Base-by-base conservation (phyloP, 2,113 vertebrate species). In the Hippocampus comes region DNA sequence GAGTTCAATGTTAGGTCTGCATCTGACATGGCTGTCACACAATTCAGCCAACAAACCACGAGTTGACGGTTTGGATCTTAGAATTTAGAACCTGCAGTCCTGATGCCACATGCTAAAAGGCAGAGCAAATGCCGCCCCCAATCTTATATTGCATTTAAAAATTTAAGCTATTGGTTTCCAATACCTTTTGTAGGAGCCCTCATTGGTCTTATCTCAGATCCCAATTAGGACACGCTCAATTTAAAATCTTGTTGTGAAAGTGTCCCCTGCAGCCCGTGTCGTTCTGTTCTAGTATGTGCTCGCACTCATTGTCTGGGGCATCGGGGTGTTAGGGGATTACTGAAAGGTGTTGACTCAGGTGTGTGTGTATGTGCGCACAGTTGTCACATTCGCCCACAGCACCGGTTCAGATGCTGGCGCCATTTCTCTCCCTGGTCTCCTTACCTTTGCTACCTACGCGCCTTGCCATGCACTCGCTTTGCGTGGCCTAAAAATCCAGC, bases 331-430 rank as follows among this genome's bases (percentile, higher is more conserved):
- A 93, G 83, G 85, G 88, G 92, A 91, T 94, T 94, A 92, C 75
- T 5, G 76, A 92, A 93, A 94, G 92, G 82, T 93, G 93, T 92
- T 89, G 78, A 95, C 92, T 95, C 93, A 95, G 91, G 90, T 77
- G 84, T 91, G 93, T 92, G 91, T 78, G 17, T 48, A 59, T 71
- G 68, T 56, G 48, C 60, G 68, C 74, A 78, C 69, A 89, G 81
- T 75, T 34, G 59, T 18, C 30, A 5, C 23, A 17, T 61, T 6
- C 11, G 57, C 25, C 59, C 7, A 34, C 5, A 61, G 59, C 30
- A 27, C 27, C 78, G 67, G 77, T 75, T 70, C 71, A 79, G 72
- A 75, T 68, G 46, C 70, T 66, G 78, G 67, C 71, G 64, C 59
- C 51, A 27, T 75, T 60, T 73, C 66, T 75, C 71, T 70, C 78